A percentile compares a stretch with the other conserved stretches of the same genome.
phyloP scores from a whole-genome alignment of 2,113 vertebrate species.

The Athene cunicularia region DNA sequence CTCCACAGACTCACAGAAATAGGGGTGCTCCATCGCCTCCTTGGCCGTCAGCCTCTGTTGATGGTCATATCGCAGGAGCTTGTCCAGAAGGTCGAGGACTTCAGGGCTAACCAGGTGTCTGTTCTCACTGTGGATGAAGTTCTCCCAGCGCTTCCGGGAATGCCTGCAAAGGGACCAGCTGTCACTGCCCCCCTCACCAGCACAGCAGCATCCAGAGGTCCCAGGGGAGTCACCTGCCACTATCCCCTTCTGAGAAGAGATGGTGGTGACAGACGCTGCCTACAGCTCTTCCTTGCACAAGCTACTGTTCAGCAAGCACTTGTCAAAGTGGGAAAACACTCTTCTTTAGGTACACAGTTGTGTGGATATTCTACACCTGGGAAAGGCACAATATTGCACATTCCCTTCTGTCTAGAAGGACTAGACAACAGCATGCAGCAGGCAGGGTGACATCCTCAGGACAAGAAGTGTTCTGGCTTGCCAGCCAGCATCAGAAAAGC shows the following conservation, averaged over 20 bases:
- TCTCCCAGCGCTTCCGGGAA: conserved; percentile 96
- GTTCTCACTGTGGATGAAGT: conserved; percentile 98
- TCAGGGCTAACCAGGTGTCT: conserved; percentile 95
- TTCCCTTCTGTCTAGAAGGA: not conserved
- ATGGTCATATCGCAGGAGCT: conserved; percentile 98
- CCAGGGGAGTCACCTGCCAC: not conserved
- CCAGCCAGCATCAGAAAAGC: not conserved
- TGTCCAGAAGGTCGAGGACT: conserved; percentile 95
- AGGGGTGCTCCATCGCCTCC: conserved; percentile 97
- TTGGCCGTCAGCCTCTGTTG: conserved; percentile 96
- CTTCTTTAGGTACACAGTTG: not conserved
- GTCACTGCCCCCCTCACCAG: not conserved
- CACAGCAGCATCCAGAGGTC: not conserved
- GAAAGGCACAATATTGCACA: not conserved
- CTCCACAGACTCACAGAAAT: conserved; percentile 88
- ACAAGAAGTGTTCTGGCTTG: not conserved
- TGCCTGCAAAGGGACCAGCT: conserved; percentile 77
- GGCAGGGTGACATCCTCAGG: not conserved
- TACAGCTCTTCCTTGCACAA: not conserved
- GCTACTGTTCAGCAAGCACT: not conserved
- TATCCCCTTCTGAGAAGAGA: not conserved
- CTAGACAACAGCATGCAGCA: not conserved
- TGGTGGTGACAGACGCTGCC: not conserved
- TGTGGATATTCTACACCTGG: not conserved
- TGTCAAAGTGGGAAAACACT: not conserved